Conservation (phyloP, 2,113 vertebrate species). For the Spheniscus mendiculus region DNA sequence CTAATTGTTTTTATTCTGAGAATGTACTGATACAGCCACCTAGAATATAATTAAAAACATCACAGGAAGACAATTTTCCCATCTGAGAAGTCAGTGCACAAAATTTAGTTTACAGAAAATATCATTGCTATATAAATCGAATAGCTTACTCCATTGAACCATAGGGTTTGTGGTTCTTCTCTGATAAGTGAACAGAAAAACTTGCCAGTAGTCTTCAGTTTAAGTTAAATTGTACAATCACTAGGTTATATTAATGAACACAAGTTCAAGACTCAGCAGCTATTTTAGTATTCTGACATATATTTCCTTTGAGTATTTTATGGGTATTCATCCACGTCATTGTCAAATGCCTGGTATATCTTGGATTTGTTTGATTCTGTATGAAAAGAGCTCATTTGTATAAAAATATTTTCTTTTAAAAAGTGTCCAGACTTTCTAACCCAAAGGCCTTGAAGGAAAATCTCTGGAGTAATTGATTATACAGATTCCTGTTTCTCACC, state of each 20-base stretch:
- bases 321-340: not conserved
- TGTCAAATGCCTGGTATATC: not conserved
- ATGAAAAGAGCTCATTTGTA: constrained; percentile 8
- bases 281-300: not conserved
- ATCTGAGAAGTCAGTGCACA: not conserved
- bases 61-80: not conserved
- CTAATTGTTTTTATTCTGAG: not conserved
- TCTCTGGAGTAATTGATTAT: constrained; percentile 28
- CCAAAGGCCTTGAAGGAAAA: constrained; percentile 23
- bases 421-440: not conserved
- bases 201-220: not conserved
- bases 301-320: constrained; percentile 17
- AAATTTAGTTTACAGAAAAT: constrained; percentile 20
- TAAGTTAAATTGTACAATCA: not conserved
- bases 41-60: not conserved
- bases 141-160: not conserved
- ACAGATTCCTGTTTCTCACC: constrained; percentile 30
- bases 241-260: not conserved
- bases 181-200: not conserved
- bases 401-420: constrained; percentile 16
- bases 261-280: not conserved
- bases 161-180: not conserved
- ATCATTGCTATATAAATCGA: not conserved
- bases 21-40: not conserved
- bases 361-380: constrained; percentile 19